A percentile compares a stretch with the other conserved stretches of the same genome.
These are phyloP conservation scores for Peromyscus californicus DNA, from an alignment of 2,113 vertebrate genomes.

Conservation along the genomic window DNA sequence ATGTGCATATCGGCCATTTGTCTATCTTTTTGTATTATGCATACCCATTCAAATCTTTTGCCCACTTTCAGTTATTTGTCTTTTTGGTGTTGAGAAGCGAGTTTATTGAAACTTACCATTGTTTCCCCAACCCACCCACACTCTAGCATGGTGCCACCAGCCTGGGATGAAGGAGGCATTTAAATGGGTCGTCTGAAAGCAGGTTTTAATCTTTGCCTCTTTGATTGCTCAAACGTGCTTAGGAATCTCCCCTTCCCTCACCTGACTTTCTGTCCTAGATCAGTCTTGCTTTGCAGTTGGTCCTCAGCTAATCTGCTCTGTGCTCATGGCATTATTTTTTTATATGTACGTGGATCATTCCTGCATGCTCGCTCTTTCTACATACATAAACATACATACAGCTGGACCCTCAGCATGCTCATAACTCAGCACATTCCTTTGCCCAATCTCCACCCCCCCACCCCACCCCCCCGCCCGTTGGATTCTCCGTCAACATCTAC, in stretches of 20 bases:
- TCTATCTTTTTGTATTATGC: constrained; percentile 3
- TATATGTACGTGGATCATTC: background rate
- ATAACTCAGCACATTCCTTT: background rate
- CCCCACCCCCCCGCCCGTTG: background rate
- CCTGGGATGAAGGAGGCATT: background rate
- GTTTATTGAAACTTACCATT: background rate
- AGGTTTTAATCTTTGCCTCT: constrained; percentile 12
- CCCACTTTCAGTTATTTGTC: background rate
- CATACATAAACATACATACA: background rate
- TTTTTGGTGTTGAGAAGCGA: constrained; percentile 40
- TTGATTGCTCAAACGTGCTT: background rate
- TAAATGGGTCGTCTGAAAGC: background rate
- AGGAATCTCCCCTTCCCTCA: background rate
- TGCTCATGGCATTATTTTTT: background rate
- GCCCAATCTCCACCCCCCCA: background rate
- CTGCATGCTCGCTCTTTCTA: background rate
- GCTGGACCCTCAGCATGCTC: background rate
- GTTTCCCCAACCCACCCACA: background rate
- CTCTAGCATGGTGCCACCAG: background rate
- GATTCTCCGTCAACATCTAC: background rate
- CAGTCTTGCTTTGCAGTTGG: background rate
- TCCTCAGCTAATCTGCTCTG: background rate
- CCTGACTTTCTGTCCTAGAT: constrained; percentile 1
- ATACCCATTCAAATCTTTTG: background rate
- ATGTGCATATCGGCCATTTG: background rate